phyloP scores from a whole-genome alignment of 2,888 invertebrate genomes.

The Calameuta filiformis region DNA sequence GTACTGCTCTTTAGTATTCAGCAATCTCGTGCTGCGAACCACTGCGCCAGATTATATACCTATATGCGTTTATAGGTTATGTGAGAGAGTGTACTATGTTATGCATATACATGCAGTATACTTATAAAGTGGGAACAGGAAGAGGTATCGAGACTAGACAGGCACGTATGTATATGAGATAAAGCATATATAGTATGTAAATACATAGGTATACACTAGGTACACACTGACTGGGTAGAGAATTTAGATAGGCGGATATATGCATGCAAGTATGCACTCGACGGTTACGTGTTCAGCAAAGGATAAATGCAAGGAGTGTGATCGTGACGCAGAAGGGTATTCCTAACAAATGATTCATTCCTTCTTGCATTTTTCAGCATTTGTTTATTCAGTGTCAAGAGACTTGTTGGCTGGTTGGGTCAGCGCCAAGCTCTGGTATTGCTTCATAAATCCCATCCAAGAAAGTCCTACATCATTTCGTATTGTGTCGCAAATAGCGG shows the following conservation, averaged over 20 bases:
- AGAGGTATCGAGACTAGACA: not conserved
- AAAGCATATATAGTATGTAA: not conserved
- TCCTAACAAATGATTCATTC: slow-evolving; percentile 27
- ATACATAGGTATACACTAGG: not conserved
- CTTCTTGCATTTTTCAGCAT: slow-evolving; percentile 26
- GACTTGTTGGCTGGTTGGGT: slow-evolving; percentile 53
- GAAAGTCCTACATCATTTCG: slow-evolving; percentile 54
- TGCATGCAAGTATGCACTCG: slow-evolving; percentile 5
- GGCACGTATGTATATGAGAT: not conserved
- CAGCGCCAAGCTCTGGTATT: slow-evolving; percentile 55
- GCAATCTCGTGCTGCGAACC: not conserved
- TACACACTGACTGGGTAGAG: not conserved
- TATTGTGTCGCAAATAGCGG: slow-evolving; percentile 53
- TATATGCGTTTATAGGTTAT: not conserved
- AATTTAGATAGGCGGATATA: not conserved
- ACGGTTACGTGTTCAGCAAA: slow-evolving; percentile 19
- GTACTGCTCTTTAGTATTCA: not conserved
- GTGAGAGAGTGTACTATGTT: not conserved
- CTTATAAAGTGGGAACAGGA: not conserved
- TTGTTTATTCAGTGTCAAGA: slow-evolving; percentile 52
- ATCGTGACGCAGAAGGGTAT: slow-evolving; percentile 9
- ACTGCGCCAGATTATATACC: not conserved
- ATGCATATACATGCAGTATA: not conserved
- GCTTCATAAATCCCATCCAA: slow-evolving; percentile 57
- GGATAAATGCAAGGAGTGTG: not conserved